Evolutionary conservation across 2,113 vertebrate species (phyloP), one percentile per base, ranked within the genome.

Genomic region (Trematomus loennbergii): DNA sequence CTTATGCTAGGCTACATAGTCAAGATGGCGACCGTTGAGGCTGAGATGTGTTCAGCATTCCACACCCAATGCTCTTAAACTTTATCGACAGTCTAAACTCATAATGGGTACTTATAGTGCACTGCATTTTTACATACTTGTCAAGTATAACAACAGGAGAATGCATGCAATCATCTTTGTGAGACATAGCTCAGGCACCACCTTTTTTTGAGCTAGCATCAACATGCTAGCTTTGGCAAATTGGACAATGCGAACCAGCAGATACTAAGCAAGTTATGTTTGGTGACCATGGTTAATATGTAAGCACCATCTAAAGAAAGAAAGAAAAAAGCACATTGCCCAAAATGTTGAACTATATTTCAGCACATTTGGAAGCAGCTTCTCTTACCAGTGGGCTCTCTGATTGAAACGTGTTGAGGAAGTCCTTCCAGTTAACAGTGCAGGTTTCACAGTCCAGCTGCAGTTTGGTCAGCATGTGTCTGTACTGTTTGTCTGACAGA

Each of bases 401-500:
- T 71, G 58, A 66, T n/a, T 58, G 65, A 81, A 72, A 89, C 91
- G 75, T 79, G 91, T 81, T 94, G 75, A 96, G 91, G 49, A 96
- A 95, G 67, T 88, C 82, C 43, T 90, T 93, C 94, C 94, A 95
- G 46, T 94, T 86, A 59, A 93, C 88, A 22, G 63, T 78, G 50
- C 88, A 84, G 4, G 71, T 75, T 7, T 93, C 87, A 9, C 88
- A 79, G 71, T 79, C 90, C 72, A 95, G 29, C 11, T 89, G 83
- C 11, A 95, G 78, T 50, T 90, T 92, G 64, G 88, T 89, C 77
- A 96, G 74, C 59, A 96, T 83, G 8, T 93, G 87, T 52, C 81
- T 93, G 73, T 94, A 95, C 54, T 95, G 91, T 29, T 59, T 89
- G 13, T 94, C 92, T 9, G 93, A 89, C 4, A 94, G 88, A 4